phyloP scores from a whole-genome alignment of 2,797 vertebrate genomes.

The Crocidura indochinensis region DNA sequence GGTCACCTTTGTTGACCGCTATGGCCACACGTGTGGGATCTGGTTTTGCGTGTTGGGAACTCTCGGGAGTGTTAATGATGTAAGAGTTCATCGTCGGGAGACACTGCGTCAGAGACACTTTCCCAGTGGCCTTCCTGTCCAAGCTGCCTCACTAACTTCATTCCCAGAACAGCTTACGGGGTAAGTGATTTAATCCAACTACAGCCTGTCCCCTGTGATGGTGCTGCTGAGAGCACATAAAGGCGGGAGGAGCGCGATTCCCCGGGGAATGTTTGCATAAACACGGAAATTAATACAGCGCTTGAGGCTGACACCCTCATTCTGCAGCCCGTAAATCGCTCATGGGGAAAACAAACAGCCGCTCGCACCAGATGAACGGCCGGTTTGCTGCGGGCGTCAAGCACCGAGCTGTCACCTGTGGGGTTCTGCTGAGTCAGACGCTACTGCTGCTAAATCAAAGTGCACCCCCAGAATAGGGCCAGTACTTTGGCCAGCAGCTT shows the following conservation, averaged over 20 bases:
- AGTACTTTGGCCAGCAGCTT: too few species aligned
- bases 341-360: constrained; percentile 85
- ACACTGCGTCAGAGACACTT: too few species aligned
- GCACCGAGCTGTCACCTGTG: constrained; percentile 73
- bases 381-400: too few species aligned
- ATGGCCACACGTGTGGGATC: too few species aligned
- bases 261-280: constrained; percentile 77
- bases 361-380: background rate
- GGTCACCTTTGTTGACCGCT: too few species aligned
- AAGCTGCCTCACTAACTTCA: rapidly evolving
- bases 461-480: too few species aligned
- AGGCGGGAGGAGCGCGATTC: background rate
- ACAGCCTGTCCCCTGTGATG: constrained; percentile 47
- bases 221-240: constrained; percentile 66
- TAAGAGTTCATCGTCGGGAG: too few species aligned
- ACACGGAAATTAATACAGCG: constrained; percentile 76
- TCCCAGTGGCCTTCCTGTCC: background rate
- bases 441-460: constrained; percentile 79
- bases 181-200: constrained; percentile 71
- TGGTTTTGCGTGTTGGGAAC: too few species aligned
- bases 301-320: constrained; percentile 80
- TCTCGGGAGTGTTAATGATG: too few species aligned
- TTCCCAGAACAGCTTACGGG: background rate
- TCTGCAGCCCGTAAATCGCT: constrained; percentile 81
- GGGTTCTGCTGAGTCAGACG: constrained; percentile 86